These are phyloP conservation scores for Muschampia staudingeri DNA, from an alignment of 2,888 invertebrate species.

Conservation along the genomic window DNA sequence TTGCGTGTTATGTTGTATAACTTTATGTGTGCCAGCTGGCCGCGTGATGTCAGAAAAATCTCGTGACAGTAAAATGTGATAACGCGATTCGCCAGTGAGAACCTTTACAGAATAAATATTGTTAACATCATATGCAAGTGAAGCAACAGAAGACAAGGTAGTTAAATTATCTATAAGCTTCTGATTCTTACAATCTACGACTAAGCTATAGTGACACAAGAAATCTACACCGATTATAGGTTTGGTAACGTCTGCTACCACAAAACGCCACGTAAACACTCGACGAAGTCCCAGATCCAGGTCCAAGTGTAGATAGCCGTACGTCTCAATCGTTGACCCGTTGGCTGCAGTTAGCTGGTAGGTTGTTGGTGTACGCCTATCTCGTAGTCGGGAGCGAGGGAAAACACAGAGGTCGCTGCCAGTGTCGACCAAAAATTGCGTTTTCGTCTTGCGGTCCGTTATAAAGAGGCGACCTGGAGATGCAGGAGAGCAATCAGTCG, in stretches of 20 bases:
- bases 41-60: background rate
- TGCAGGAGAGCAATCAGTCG: constrained; percentile 57
- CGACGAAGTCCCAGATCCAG: background rate
- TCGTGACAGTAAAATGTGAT: background rate
- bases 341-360: constrained; percentile 70
- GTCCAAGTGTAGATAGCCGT: background rate
- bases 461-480: constrained; percentile 67
- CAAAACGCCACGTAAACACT: background rate
- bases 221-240: background rate
- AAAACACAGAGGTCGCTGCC: constrained; percentile 64
- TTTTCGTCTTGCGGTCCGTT: constrained; percentile 60
- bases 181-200: constrained; percentile 5
- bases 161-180: background rate
- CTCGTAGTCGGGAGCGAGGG: constrained; percentile 59
- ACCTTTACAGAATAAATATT: background rate
- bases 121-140: background rate
- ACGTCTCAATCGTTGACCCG: constrained; percentile 63
- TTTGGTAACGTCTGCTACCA: background rate
- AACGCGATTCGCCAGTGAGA: background rate
- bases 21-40: background rate
- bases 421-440: constrained; percentile 58
- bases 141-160: background rate
- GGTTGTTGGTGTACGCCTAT: constrained; percentile 55
- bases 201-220: background rate
- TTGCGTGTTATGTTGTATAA: background rate